These are phyloP conservation scores for Ophion slaviceki DNA, from an alignment of 2,888 invertebrate species.

Conservation along the genomic window DNA sequence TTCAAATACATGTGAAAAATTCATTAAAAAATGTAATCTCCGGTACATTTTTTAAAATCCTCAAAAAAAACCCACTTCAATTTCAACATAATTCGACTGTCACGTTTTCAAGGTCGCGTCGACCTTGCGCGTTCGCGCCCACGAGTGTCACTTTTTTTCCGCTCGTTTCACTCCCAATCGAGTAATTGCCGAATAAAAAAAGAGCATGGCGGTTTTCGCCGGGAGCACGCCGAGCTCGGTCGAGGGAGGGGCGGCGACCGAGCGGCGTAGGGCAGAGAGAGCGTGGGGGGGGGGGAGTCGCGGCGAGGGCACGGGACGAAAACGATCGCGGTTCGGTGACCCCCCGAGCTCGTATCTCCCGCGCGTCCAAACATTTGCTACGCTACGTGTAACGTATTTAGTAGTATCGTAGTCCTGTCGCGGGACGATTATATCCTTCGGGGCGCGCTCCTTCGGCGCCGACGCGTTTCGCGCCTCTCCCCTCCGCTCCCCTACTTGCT, in stretches of 20 bases:
- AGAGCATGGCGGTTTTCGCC: not conserved
- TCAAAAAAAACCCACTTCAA: no score
- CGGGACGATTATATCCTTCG: constrained; percentile 3
- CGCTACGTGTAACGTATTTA: constrained; percentile 19
- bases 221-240: not conserved
- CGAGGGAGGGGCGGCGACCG: not conserved
- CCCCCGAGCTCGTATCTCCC: constrained; percentile 68
- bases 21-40: no score
- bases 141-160: no score
- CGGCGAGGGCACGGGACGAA: constrained; percentile 67
- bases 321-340: constrained; percentile 78
- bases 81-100: no score
- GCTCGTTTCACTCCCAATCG: no score
- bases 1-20: no score
- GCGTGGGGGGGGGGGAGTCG: not conserved
- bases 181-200: not conserved
- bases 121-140: no score
- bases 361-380: constrained; percentile 58
- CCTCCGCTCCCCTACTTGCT: not conserved
- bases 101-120: no score
- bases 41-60: no score
- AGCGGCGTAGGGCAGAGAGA: not conserved
- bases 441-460: constrained; percentile 38
- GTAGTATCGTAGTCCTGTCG: constrained; percentile 35
- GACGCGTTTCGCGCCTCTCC: not conserved